Evolutionary conservation across 2,888 invertebrate species (phyloP), one percentile per base, ranked within the genome.

Genomic region (Philereme transversata): DNA sequence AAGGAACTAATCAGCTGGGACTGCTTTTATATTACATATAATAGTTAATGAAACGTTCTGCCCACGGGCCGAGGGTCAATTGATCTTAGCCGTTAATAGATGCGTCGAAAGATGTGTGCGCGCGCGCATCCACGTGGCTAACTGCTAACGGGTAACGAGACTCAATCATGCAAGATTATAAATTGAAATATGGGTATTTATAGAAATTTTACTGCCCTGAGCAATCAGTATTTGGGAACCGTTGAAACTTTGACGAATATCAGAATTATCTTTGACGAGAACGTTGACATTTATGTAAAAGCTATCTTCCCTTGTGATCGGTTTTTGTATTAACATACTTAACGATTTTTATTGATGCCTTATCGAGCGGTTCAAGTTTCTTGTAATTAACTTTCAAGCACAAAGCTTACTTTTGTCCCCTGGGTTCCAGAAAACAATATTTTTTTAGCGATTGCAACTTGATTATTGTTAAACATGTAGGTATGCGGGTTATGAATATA

Each of bases 21-120:
- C 82, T 86, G 83, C 82, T 87, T 87, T 88, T 84, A 85, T 86
- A 86, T 87, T 86, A 85, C 84, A n/a, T n/a, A n/a, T n/a, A 88
- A 87, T 87, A 84, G 85, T 86, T 89, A 90, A 90, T 90, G 88
- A 88, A 90, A 83, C 81, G 86, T 79, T 82, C 85, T 90, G 87
- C 90, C 90, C 87, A 90, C 90, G 78, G 74, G 72, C 73, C 78
- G 76, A 80, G 80, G 81, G 79, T 83, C 81, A 85, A 87, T 89
- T 89, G 88, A 88, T 88, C 87, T 87, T 78, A 70, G 80, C 82
- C 80, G 83, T 84, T 88, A 88, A 88, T 84, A 81, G 86, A 78
- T 79, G 82, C 81, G 84, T 83, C 81, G 86, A 84, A 83, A 86
- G 83, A 85, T 83, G 82, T 81, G 83, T 78, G 82, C 80, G 82